Base-by-base conservation (phyloP, 2,113 vertebrate genomes). In the Collichthys lucidus region DNA sequence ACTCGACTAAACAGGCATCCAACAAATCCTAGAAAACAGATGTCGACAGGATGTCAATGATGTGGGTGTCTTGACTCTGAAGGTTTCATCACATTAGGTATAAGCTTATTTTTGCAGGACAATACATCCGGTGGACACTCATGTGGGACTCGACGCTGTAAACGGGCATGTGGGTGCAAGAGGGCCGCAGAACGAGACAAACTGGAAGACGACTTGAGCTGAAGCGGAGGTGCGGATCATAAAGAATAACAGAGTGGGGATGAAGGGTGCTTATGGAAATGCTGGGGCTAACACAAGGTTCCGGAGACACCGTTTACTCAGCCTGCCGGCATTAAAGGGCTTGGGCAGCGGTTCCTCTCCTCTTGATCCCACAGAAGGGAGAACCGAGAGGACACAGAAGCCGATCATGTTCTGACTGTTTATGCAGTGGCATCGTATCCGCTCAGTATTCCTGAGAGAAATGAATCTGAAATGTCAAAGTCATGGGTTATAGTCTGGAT, bases 281-380 rank as follows among this genome's bases (percentile, higher is more conserved):
- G 81, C 84, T 80, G 84, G 11, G 82, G 77, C 86, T 91, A 92
- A 88, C 76, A 59, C 59, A 20, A 68, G 75, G 89, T 90, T 94
- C 91, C 72, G 76, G 86, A 91, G 82, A 93, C 90, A 88, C 31
- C 50, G 74, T 90, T 94, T 93, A 92, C 80, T 89, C 93, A 90
- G 90, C 88, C 84, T 89, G 90, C 60, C 82, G 68, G 81, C 64
- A 90, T 93, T 93, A 90, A 52, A 77, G 76, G 81, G 68, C 74
- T 79, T 87, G 82, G 80, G 81, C 20, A 9, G 31, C 9, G 2
- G 53, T 87, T 85, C 56, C 47, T 77, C 63, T 71, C 65, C 16
- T 29, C 44, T 46, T 14, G 11, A 53, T 79, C 67, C 60, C 65
- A 53, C 22, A 31, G 22, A 77, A 71, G 65, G 67, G 78, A 83